Base-by-base conservation (phyloP, 64 coral and sea anemone genomes). In the Actinia tenebrosa region DNA sequence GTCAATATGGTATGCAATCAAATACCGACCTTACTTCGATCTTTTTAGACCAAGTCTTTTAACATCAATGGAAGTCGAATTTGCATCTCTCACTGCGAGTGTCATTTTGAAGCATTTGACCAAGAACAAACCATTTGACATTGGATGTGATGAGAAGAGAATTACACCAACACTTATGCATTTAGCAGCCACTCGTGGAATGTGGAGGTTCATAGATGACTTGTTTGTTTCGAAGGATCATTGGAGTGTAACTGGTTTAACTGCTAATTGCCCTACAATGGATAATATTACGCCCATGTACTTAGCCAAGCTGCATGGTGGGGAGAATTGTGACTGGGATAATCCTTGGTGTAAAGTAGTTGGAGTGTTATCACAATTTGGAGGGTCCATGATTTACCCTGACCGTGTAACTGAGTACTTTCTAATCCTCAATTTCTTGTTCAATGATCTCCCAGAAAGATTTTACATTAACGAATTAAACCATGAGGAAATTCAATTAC, bases 301-400 rank as follows among this genome's bases (percentile, higher is more conserved):
- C 64, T 71, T 95, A 20, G 94, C 94, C 6, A 92, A 59, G 20
- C 60, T 95, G 1, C 23, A 89, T 8, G 84, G 90, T 2, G 93
- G 89, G 3, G 64, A 86, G 20, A 16, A 83, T 19, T 87, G 83
- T 44, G 54, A 92, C 55, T 87, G 87, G 78, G 77, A 95, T 11
- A 89, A 88, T 59, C 94, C 94, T 83, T 95, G 94, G 94, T 95
- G 94, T 46, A 95, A 89, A 26, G 87, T 89, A 13, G 64, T 91
- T 45, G 44, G 71, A 10, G 84, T 95, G 3, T 89, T 95, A 7
- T 50, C 85, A 44, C 84, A 52, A 26, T 89, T 89, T 10, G 87
- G 87, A 59, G 94, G 87, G 37, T 80, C 66, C 0, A 60, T 92
- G 19, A 79, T 61, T 10, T 89, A 91, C 46, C 46, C 46, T 3